phyloP scores from a whole-genome alignment of 2,797 vertebrate genomes.

The Acrocephalus scirpaceus region DNA sequence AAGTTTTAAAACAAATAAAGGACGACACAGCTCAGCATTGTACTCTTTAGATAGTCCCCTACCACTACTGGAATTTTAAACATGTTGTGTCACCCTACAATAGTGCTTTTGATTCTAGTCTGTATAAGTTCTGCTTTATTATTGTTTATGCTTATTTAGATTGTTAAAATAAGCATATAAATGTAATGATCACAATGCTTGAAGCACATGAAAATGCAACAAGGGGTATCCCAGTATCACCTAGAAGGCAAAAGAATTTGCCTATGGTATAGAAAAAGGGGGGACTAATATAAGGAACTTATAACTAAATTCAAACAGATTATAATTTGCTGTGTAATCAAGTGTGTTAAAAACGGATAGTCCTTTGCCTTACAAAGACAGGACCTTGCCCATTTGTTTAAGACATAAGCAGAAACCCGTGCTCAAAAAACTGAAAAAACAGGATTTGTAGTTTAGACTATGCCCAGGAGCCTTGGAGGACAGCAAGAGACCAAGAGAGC shows the following conservation, averaged over 20 bases:
- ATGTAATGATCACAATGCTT: neutral
- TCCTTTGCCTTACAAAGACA: too few relatives aligned
- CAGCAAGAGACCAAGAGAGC: neutral
- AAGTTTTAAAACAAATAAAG: neutral
- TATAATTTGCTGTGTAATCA: too few relatives aligned
- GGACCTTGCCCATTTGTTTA: too few relatives aligned
- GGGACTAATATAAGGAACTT: too few relatives aligned
- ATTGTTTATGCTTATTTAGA: neutral
- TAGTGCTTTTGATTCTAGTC: neutral
- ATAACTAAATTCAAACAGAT: too few relatives aligned
- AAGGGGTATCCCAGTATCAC: neutral
- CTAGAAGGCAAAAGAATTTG: neutral
- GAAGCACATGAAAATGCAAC: neutral
- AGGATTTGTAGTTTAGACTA: neutral
- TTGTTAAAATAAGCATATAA: neutral
- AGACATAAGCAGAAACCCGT: too few relatives aligned
- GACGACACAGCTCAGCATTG: neutral
- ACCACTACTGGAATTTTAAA: neutral
- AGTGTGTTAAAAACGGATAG: too few relatives aligned
- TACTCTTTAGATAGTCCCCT: neutral
- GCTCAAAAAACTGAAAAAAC: neutral
- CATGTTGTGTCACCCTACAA: neutral
- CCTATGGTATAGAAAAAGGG: neutral
- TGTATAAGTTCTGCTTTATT: neutral
- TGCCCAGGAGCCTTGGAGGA: neutral